phyloP scores from a whole-genome alignment of 2,113 vertebrate species.

The Thunnus maccoyii region DNA sequence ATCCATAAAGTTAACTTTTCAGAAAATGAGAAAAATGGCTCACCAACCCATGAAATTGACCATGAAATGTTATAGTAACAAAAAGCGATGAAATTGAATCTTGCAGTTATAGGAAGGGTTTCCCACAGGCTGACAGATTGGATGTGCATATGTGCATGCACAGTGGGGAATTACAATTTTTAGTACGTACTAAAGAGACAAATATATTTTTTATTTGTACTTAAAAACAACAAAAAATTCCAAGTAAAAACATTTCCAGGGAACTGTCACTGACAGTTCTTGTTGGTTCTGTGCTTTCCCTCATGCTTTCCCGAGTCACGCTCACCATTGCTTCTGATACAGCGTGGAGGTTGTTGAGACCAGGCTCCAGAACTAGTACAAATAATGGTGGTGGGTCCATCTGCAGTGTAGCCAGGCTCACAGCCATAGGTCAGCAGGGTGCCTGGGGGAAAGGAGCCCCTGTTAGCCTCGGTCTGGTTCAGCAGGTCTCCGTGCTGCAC shows the following conservation, averaged over 20 bases:
- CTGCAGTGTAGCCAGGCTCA: constrained; percentile 79
- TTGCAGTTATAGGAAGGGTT: not conserved
- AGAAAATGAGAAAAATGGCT: not conserved
- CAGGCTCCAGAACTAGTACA: constrained; percentile 80
- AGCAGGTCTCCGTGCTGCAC: constrained; percentile 80
- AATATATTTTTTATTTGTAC: too few relatives aligned
- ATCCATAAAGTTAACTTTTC: not conserved
- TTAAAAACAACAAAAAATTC: too few relatives aligned
- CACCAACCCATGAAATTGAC: not conserved
- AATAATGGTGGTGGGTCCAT: constrained; percentile 78
- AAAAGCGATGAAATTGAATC: not conserved
- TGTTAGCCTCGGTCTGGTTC: constrained; percentile 85
- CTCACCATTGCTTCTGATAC: constrained; percentile 79
- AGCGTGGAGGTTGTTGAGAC: constrained; percentile 79
- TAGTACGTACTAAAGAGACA: too few relatives aligned
- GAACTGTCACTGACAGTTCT: too few relatives aligned
- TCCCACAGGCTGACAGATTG: not conserved
- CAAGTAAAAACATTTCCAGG: too few relatives aligned
- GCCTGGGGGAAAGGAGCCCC: constrained; percentile 79
- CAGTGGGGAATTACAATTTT: too few relatives aligned
- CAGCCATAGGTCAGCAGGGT: constrained; percentile 84
- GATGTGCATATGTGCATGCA: too few relatives aligned
- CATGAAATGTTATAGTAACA: too few relatives aligned
- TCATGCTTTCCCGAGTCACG: not conserved
- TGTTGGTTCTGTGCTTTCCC: too few relatives aligned